phyloP scores from a whole-genome alignment of 2,113 vertebrate species.

The Mohoua ochrocephala region DNA sequence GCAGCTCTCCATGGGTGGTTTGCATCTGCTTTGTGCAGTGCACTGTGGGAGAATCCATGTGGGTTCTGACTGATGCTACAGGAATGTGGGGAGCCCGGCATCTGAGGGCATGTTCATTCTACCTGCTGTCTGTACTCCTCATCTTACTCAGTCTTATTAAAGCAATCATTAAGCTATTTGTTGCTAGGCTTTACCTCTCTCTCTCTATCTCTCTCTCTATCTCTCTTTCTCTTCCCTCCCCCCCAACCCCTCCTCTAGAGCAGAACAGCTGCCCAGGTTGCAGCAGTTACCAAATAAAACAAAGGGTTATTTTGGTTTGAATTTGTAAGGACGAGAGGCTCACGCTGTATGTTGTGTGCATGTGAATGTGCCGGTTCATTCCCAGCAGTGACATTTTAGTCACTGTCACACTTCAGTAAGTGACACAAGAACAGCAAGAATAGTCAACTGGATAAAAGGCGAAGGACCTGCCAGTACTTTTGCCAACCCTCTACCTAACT shows the following conservation, averaged over 20 bases:
- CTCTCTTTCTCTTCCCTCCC: background rate
- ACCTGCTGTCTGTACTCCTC: background rate
- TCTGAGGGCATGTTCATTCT: background rate
- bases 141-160: background rate
- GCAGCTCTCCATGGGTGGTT: background rate
- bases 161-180: background rate
- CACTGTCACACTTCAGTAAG: background rate
- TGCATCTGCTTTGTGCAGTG: rapidly evolving
- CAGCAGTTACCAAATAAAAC: background rate
- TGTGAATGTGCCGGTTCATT: background rate
- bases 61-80: background rate
- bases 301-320: background rate
- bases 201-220: too few relatives aligned
- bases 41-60: background rate
- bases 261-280: background rate
- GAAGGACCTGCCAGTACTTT: background rate
- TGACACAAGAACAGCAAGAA: background rate
- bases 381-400: background rate
- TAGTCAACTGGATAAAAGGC: background rate
- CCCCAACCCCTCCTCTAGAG: background rate
- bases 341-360: rapidly evolving
- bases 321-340: background rate
- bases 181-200: background rate
- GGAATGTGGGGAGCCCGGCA: background rate
- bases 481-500: background rate